Conservation (phyloP, 2,797 vertebrate species). For the Pogoniulus pusillus region DNA sequence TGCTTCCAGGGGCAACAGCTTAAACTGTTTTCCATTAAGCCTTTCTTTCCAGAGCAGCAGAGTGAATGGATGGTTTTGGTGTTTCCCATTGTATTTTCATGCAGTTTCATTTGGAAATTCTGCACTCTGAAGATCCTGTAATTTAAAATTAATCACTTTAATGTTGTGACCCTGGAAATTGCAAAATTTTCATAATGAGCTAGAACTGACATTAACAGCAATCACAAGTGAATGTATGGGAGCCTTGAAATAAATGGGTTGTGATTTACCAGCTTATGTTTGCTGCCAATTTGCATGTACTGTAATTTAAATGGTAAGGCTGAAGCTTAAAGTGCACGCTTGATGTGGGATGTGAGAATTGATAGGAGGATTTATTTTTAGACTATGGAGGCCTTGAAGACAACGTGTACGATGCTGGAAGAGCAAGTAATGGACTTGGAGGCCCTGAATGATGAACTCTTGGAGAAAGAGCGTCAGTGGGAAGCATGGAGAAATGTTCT, state of each 20-base stretch:
- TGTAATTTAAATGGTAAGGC: constrained; percentile 35
- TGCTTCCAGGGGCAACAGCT: background rate
- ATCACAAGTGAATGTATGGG: background rate
- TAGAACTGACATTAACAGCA: constrained; percentile 9
- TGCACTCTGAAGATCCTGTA: background rate
- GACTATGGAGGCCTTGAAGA: constrained; percentile 98
- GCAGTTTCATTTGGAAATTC: background rate
- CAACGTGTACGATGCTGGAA: constrained; percentile 97
- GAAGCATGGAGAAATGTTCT: constrained; percentile 92
- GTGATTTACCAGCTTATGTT: constrained; percentile 58
- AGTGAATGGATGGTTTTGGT: background rate
- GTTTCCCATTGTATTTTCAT: background rate
- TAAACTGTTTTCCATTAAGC: background rate
- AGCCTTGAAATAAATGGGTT: constrained; percentile 63
- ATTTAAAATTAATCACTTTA: background rate
- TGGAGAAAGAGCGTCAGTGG: constrained; percentile 96
- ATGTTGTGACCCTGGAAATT: constrained; percentile 4
- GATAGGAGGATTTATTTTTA: constrained; percentile 76
- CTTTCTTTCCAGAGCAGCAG: background rate
- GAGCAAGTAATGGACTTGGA: constrained; percentile 97
- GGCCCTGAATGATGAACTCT: constrained; percentile 91
- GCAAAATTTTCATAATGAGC: background rate
- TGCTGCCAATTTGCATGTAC: constrained; percentile 46
- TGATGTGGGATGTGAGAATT: constrained; percentile 67
- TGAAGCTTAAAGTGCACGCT: constrained; percentile 56